These are phyloP conservation scores for Notodonta ziczac DNA, from an alignment of 2,888 invertebrate genomes.

Conservation along the genomic window DNA sequence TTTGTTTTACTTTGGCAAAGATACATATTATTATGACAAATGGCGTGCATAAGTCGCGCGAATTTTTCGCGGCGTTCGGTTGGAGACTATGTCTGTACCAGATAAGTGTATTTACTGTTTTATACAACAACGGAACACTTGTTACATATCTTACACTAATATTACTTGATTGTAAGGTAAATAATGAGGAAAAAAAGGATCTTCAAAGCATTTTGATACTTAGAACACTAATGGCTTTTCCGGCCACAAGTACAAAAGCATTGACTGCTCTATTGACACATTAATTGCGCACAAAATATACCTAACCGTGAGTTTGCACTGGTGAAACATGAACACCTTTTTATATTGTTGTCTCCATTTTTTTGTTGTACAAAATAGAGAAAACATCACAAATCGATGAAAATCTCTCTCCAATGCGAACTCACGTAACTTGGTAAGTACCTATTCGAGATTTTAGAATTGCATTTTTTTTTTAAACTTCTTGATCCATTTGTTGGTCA, in stretches of 20 bases:
- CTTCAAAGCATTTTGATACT: background rate
- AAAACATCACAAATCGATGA: no score
- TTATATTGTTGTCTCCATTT: no score
- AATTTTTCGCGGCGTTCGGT: no score
- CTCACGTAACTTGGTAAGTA: no score
- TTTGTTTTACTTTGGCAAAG: no score
- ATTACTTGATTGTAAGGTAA: slow-evolving; percentile 46
- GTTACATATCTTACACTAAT: slow-evolving; percentile 81
- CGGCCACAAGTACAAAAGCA: slow-evolving; percentile 45
- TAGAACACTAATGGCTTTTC: slow-evolving; percentile 14
- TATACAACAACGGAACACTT: slow-evolving; percentile 65
- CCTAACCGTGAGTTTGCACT: no score
- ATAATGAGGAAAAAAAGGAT: slow-evolving; percentile 12
- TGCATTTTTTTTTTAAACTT: background rate
- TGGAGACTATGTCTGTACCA: slow-evolving; percentile 47
- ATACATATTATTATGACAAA: no score
- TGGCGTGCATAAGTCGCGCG: no score
- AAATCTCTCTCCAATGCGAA: no score
- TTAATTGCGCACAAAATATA: slow-evolving; percentile 11
- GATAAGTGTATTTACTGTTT: slow-evolving; percentile 71
- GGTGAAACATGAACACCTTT: no score
- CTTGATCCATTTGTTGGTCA: background rate
- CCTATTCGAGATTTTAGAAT: background rate
- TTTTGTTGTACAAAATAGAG: no score
- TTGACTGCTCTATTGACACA: slow-evolving; percentile 62